These are phyloP conservation scores for Callinectes sapidus DNA, from an alignment of 2,888 invertebrate genomes.

Conservation along the genomic window DNA sequence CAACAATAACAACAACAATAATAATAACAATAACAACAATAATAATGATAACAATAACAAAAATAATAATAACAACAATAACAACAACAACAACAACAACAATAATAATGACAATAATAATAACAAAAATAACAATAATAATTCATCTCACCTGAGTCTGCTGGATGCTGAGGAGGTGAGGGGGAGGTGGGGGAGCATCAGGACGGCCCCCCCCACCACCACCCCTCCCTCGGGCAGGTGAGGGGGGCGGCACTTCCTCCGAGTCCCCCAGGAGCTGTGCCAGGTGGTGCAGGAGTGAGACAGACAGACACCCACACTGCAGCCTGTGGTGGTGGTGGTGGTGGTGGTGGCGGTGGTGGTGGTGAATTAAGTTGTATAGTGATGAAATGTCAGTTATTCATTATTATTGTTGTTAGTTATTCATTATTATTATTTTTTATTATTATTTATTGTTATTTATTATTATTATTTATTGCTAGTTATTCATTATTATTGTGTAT, in stretches of 20 bases:
- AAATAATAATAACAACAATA: not conserved
- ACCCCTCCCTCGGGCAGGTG: not conserved
- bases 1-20: no score
- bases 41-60: no score
- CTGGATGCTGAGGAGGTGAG: constrained; percentile 57
- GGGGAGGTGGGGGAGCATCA: constrained; percentile 42
- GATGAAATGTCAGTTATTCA: not conserved
- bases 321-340: constrained; percentile 29
- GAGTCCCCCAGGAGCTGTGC: not conserved
- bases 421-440: no score
- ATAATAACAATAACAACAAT: no score
- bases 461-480: no score
- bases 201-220: no score
- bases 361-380: not conserved
- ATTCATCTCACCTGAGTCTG: constrained; percentile 42
- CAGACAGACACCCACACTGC: constrained; percentile 56
- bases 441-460: not conserved
- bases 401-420: no score
- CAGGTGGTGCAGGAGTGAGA: constrained; percentile 46
- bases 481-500: no score
- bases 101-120: not conserved
- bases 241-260: not conserved
- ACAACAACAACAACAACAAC: not conserved
- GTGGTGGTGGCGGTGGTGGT: not conserved
- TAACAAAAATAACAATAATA: not conserved